Conservation (phyloP, 2,797 vertebrate genomes). For the Ammospiza maritima region DNA sequence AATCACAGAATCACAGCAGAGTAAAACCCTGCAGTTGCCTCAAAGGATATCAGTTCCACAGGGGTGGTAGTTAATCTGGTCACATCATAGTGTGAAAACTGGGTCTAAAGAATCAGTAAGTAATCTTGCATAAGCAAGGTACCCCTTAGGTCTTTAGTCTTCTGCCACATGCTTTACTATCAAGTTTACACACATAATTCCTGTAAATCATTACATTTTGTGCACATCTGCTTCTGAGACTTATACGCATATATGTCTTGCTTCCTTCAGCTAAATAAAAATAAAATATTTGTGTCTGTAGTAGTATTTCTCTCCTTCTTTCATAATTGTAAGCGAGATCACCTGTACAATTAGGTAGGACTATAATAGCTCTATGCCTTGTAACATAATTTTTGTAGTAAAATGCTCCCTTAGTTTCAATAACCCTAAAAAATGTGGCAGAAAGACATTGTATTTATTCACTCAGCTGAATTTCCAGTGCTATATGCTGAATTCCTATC, state of each 20-base stretch:
- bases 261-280: slow-evolving; percentile 9
- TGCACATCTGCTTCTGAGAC: slow-evolving; percentile 8
- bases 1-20: not conserved
- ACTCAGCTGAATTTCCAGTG: not conserved
- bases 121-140: not conserved
- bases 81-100: not conserved
- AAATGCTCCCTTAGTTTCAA: not conserved
- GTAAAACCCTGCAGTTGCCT: not conserved
- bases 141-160: not conserved
- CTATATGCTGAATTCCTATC: not conserved
- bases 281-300: not conserved
- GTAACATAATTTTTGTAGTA: not conserved
- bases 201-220: not conserved
- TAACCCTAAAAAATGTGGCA: not conserved
- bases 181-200: not conserved
- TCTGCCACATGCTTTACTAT: not conserved
- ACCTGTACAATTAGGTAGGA: not conserved
- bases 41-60: not conserved
- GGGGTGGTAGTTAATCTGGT: not conserved
- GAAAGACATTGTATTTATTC: not conserved
- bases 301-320: not conserved
- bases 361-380: not conserved
- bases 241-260: not conserved
- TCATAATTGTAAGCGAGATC: not conserved
- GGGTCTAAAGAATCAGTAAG: not conserved